These are phyloP conservation scores for Donacobius atricapilla DNA, from an alignment of 2,113 vertebrate genomes.

Conservation along the genomic window DNA sequence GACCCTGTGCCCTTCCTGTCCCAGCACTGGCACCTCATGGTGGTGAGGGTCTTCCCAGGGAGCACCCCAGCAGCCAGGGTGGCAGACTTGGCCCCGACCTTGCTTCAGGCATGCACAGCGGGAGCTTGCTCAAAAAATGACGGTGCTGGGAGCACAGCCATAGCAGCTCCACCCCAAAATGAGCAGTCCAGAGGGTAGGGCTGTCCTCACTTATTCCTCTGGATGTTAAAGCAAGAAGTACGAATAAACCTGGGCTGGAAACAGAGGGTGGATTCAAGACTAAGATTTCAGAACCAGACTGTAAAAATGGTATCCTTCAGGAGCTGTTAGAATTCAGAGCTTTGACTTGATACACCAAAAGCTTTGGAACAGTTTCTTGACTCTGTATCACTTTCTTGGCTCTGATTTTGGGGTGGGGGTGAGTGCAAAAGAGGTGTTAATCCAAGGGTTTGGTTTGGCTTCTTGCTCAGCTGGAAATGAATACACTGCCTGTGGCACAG, in stretches of 20 bases:
- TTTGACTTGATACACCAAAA: background rate
- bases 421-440: constrained; percentile 40
- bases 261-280: background rate
- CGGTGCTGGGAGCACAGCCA: background rate
- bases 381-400: constrained; percentile 2
- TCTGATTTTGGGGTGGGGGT: background rate
- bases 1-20: rapidly evolving
- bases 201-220: background rate
- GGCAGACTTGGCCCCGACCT: background rate
- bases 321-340: background rate
- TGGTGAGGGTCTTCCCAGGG: rapidly evolving
- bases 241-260: background rate
- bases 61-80: rapidly evolving
- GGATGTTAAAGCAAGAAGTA: background rate
- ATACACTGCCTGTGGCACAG: background rate
- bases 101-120: rapidly evolving
- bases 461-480: background rate
- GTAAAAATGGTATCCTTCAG: background rate
- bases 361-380: background rate
- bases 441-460: constrained; percentile 35
- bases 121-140: background rate
- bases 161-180: background rate
- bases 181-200: background rate
- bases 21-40: rapidly evolving
- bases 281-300: background rate